Conservation (phyloP, 2,888 invertebrate species). For the Protonemura montana region DNA sequence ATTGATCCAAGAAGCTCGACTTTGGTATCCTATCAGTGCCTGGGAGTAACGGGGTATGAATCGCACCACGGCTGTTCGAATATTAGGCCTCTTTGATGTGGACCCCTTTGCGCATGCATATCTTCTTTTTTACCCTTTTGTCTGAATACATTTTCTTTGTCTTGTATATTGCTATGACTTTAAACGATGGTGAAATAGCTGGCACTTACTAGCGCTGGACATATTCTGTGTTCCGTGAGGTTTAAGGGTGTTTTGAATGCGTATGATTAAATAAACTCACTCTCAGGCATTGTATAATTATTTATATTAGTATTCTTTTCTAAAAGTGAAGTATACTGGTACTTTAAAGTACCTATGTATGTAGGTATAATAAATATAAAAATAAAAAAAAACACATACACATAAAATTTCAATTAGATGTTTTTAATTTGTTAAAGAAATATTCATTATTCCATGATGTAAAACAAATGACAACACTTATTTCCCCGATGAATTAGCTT, state of each 20-base stretch:
- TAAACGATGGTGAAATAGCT: background rate
- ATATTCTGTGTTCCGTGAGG: background rate
- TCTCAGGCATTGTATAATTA: conserved; percentile 12
- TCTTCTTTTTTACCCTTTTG: background rate
- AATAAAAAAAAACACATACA: background rate
- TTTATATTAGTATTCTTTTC: background rate
- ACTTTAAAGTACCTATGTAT: background rate
- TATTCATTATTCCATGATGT: background rate
- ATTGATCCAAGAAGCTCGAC: too few relatives aligned
- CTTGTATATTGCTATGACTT: background rate
- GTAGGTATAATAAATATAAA: background rate
- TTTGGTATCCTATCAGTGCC: too few relatives aligned
- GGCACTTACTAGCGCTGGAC: background rate
- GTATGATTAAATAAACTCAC: background rate
- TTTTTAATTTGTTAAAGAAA: conserved; percentile 7
- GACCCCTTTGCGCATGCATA: too few relatives aligned
- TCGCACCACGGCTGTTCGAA: too few relatives aligned
- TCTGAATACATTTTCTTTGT: background rate
- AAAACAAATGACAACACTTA: background rate
- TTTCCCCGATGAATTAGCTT: background rate
- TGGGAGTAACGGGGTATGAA: too few relatives aligned
- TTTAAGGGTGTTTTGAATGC: background rate
- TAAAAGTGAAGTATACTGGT: background rate
- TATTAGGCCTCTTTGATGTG: too few relatives aligned
- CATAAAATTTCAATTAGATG: background rate